A percentile compares a stretch with the other conserved stretches of the same genome.
Conservation (phyloP, 2,113 vertebrate genomes). For the Upupa epops region DNA sequence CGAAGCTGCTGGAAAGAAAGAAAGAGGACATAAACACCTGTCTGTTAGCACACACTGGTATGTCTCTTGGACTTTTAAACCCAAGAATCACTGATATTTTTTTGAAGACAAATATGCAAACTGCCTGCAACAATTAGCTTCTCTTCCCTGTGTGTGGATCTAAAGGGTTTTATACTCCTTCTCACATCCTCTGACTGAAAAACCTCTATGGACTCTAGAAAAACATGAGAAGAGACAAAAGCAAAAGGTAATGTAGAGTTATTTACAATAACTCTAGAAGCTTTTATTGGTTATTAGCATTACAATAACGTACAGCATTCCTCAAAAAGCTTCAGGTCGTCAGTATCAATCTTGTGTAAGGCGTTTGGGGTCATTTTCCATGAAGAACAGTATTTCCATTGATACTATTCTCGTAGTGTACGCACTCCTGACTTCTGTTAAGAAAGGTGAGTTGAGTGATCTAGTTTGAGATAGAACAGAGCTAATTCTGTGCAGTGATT, state of each 20-base stretch:
- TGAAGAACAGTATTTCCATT: not conserved
- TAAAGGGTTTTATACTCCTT: not conserved
- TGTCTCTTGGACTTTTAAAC: not conserved
- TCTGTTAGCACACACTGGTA: not conserved
- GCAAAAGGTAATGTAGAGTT: not conserved
- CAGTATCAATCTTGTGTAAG: not conserved
- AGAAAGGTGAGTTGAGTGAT: not conserved
- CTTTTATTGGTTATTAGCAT: not conserved
- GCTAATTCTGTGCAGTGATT: no score
- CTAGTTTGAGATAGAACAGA: not conserved
- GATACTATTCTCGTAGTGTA: not conserved
- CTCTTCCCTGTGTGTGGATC: not conserved
- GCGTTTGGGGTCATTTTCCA: not conserved
- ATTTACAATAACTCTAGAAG: not conserved
- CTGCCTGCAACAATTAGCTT: not conserved
- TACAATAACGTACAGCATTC: not conserved
- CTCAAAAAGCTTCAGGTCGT: not conserved
- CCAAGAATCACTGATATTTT: not conserved
- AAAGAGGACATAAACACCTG: not conserved
- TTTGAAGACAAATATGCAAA: not conserved
- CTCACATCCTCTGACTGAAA: not conserved
- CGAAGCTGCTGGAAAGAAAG: not conserved
- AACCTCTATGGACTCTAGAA: not conserved
- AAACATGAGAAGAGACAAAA: not conserved
- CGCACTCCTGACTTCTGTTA: not conserved